phyloP scores from a whole-genome alignment of 2,113 vertebrate genomes.

The Oreocharis arfaki region DNA sequence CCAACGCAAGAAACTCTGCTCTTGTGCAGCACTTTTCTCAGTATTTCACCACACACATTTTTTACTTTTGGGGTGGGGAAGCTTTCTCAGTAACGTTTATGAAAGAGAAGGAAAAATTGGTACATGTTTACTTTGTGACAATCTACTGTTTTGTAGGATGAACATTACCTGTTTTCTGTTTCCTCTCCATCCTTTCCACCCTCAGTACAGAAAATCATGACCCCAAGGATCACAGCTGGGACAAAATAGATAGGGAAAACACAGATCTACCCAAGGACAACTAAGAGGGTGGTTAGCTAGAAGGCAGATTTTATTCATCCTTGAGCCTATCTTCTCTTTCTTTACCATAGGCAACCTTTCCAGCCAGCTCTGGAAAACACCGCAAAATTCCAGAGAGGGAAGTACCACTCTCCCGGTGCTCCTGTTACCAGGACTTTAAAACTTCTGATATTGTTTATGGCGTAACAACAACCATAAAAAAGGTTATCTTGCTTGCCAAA shows the following conservation, averaged over 20 bases:
- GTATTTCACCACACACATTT: not conserved
- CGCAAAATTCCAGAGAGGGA: not conserved
- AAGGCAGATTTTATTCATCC: not conserved
- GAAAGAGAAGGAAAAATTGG: not conserved
- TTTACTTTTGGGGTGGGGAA: not conserved
- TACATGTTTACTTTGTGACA: not conserved
- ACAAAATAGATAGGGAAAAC: not conserved
- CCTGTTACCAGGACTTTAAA: not conserved
- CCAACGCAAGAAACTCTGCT: not conserved
- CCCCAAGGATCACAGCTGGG: not conserved
- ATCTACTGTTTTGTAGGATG: not conserved
- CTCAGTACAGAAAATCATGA: not conserved
- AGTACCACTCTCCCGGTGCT: not conserved
- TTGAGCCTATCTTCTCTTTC: not conserved
- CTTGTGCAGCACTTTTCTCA: not conserved
- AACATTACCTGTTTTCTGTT: accelerated
- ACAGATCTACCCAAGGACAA: not conserved
- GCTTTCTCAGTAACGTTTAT: accelerated
- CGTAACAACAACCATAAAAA: not conserved
- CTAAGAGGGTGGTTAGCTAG: not conserved
- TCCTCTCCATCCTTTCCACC: not conserved
- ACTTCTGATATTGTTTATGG: not conserved
- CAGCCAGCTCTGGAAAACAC: not conserved
- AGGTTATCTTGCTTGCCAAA: slow-evolving; percentile 8
- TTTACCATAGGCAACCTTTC: not conserved